A percentile compares a stretch with the other conserved stretches of the same genome.
These are phyloP conservation scores for Phaonia tiefii DNA, from an alignment of 2,888 invertebrate genomes.

Conservation along the genomic window DNA sequence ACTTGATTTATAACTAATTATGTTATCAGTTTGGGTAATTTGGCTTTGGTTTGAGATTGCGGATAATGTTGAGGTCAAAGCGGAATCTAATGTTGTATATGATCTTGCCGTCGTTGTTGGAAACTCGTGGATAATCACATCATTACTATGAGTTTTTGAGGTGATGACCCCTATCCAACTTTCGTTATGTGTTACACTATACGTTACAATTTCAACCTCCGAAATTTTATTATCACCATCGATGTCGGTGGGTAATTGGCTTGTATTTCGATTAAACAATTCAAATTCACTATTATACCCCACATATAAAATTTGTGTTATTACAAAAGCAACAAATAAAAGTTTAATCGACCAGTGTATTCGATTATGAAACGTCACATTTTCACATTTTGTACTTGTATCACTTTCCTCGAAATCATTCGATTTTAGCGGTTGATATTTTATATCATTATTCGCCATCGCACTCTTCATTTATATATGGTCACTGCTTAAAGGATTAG, in stretches of 20 bases:
- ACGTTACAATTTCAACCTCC: neutral
- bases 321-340: constrained; percentile 47
- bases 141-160: neutral
- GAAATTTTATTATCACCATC: too few relatives aligned
- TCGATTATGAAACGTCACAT: neutral
- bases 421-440: constrained; percentile 54
- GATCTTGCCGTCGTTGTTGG: neutral
- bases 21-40: too few relatives aligned
- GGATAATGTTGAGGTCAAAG: too few relatives aligned
- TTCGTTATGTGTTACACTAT: neutral
- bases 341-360: constrained; percentile 42
- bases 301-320: constrained; percentile 49
- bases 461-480: neutral
- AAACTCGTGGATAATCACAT: too few relatives aligned
- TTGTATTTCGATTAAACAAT: neutral
- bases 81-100: too few relatives aligned
- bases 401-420: constrained; percentile 29
- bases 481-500: neutral
- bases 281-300: constrained; percentile 9
- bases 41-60: too few relatives aligned
- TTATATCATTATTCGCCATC: constrained; percentile 41
- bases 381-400: neutral
- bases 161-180: too few relatives aligned
- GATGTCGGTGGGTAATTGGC: too few relatives aligned
- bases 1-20: too few relatives aligned